Evolutionary conservation across 2,113 vertebrate species (phyloP), one percentile per base, ranked within the genome.

Genomic region (Dasyprocta punctata): DNA sequence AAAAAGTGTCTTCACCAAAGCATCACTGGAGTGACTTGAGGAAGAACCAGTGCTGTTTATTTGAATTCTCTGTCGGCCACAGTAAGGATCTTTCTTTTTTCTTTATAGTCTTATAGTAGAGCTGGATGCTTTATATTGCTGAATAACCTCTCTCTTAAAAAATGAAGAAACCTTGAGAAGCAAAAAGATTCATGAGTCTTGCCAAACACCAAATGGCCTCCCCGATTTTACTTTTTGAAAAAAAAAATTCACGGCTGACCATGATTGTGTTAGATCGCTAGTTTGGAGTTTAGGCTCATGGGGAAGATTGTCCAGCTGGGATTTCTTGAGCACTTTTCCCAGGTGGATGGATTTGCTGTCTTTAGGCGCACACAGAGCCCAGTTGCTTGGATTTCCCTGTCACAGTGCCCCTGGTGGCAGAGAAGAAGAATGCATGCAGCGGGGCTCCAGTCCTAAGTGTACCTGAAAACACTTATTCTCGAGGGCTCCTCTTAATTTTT

Each of bases 121-220:
- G 92, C 85, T 83, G 56, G 44, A 20, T 36, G 9, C 58, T 94
- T 88, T 88, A 33, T 36, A 26, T 14, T 56, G 88, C 20, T 24
- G n/a, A 81, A 89, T 56, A 81, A 92, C 73, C 11, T 89, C 52
- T 17, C n/a, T 92, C 17, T 80, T 47, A 63, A 85, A 60, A 94
- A 87, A 81, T 54, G 82, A 92, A 81, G 41, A 86, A 96, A 86
- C 83, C n/a, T 63, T 81, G 58, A 71, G 71, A 75, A 93, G 20
- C 73, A 67, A 20, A 63, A 71, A 61, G 85, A 83, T 92, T 77
- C 73, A 33, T 30, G 73, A 89, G 16, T 61, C 44, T 86, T 65
- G n/a, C 24, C 38, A 91, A 38, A 54, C 52, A 24, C 24, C 47
- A 91, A 38, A 54, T 77, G 93, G 67, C 65, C 63, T 82, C 22